A percentile compares a stretch with the other conserved stretches of the same genome.
These are phyloP conservation scores for Catostylus mosaicus DNA, from an alignment of 30 jellyfish, hydroid and myxozoan genomes.

Conservation along the genomic window DNA sequence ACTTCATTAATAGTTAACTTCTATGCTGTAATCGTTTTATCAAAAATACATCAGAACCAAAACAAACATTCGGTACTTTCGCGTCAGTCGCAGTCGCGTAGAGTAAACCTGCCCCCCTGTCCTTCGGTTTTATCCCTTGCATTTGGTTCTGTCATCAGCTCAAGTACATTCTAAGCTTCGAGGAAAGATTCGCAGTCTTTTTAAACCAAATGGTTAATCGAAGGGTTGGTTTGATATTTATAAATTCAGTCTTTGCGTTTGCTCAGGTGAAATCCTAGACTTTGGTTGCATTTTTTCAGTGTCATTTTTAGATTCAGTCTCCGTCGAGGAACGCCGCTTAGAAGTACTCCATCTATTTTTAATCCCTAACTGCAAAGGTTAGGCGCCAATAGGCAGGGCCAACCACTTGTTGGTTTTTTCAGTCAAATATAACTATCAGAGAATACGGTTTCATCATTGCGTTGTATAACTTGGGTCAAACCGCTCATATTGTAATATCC, in stretches of 20 bases:
- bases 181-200: slow-evolving; percentile 1
- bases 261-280: background rate
- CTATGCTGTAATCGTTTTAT: too few relatives aligned
- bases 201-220: slow-evolving; percentile 19
- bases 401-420: background rate
- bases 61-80: too few relatives aligned
- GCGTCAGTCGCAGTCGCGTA: too few relatives aligned
- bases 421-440: background rate
- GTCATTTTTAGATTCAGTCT: too few relatives aligned
- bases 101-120: too few relatives aligned
- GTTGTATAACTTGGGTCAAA: background rate
- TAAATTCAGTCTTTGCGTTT: background rate
- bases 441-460: background rate
- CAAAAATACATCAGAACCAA: too few relatives aligned
- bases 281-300: too few relatives aligned
- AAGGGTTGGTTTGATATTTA: background rate
- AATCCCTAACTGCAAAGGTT: background rate
- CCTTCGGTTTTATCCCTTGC: too few relatives aligned
- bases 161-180: background rate
- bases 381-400: background rate
- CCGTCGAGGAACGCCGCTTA: too few relatives aligned
- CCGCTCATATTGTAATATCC: too few relatives aligned
- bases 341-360: too few relatives aligned
- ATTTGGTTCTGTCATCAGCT: slow-evolving; percentile 13
- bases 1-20: too few relatives aligned